These are phyloP conservation scores for Lithobius niger DNA, from an alignment of 1,140 invertebrate genomes.

Conservation along the genomic window DNA sequence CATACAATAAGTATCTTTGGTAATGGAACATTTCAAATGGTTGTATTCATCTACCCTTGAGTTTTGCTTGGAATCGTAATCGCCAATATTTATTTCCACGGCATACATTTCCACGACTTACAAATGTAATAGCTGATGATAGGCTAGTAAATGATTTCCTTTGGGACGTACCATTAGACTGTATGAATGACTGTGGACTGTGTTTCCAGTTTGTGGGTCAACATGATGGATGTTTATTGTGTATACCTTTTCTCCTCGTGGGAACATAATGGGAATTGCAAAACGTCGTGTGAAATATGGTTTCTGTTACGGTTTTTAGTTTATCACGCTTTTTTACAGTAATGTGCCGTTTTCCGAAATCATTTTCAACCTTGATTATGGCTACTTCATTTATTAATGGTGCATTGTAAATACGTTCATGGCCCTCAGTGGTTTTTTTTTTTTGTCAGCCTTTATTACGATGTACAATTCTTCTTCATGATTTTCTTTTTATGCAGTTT, in stretches of 20 bases:
- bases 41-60: too few relatives aligned
- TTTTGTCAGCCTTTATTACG: conserved; percentile 27
- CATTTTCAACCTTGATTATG: conserved; percentile 10
- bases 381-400: conserved; percentile 14
- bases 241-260: conserved; percentile 15
- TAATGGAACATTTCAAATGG: too few relatives aligned
- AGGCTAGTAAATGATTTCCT: too few relatives aligned
- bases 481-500: conserved; percentile 26
- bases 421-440: conserved; percentile 29
- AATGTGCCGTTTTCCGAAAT: conserved; percentile 12
- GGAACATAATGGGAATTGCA: conserved; percentile 16
- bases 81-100: too few relatives aligned
- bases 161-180: conserved; percentile 29
- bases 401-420: conserved; percentile 29
- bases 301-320: conserved; percentile 13
- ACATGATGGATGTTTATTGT: conserved; percentile 20
- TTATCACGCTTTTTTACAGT: conserved; percentile 17
- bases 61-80: too few relatives aligned
- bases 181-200: conserved; percentile 27
- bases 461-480: conserved; percentile 21
- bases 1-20: too few relatives aligned
- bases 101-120: too few relatives aligned
- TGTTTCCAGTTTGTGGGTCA: conserved; percentile 16
- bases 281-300: conserved; percentile 16
- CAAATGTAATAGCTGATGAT: too few relatives aligned